Evolutionary conservation across 1,140 invertebrate species (phyloP), one percentile per base, ranked within the genome.

Genomic region (Heliothis subflexa): DNA sequence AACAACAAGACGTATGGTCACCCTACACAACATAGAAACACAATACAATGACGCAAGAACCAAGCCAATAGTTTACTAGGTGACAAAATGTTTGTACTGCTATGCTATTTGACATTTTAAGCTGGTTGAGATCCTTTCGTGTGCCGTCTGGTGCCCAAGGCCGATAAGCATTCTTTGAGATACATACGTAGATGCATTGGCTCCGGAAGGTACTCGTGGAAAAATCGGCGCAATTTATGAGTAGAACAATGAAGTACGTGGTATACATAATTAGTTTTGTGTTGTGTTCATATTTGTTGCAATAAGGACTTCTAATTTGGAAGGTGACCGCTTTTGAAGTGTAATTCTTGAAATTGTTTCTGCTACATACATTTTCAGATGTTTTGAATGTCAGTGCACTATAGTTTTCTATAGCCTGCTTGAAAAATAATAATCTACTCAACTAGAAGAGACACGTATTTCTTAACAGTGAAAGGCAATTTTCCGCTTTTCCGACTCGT

Each of bases 21-120:
- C 87, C 85, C 85, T 89, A 91, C 83, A 85, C 25, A 81, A 84
- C 54, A 85, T 84, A 87, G 81, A 83, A 89, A 75, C 79, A 86
- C 83, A 86, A 84, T 85, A 50, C 80, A 68, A 78, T 91, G 88
- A 91, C 89, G 89, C 88, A 92, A 92, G 70, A 70, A 14, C 28
- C 86, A 83, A 57, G 72, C 88, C 89, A 88, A 90, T 91, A 92
- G 86, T 89, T 88, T 86, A 89, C 85, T 88, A 83, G 86, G 88
- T 89, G 90, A 92, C 89, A 91, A 85, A 83, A 84, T 86, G 86
- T 85, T 90, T 84, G 80, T 82, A 87, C 88, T 89, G 91, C 89
- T 88, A 92, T 85, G 82, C 79, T 81, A 82, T 82, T 77, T 89
- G 89, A 87, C 90, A 93, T 93, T 93, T 66, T 55, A 73, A 57